Evolutionary conservation across 2,113 vertebrate genomes (phyloP).

Genomic region (Alouatta palliata): DNA sequence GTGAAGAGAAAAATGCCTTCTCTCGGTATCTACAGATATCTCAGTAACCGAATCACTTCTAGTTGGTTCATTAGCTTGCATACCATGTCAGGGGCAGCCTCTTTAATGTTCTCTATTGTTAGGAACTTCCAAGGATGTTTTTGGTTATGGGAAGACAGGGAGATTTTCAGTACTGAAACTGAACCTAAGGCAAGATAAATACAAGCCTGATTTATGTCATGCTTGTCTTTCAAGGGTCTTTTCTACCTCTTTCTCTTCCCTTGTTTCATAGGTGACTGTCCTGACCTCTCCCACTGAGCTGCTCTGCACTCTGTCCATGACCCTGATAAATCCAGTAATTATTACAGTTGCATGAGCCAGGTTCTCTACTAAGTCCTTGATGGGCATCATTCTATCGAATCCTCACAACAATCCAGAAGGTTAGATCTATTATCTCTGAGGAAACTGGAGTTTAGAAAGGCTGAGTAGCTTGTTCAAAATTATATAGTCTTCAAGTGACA

Average conservation of each 20-base stretch:
- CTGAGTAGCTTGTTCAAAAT: background rate
- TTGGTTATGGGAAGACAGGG: background rate
- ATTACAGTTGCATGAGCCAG: background rate
- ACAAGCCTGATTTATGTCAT: background rate
- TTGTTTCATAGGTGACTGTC: background rate
- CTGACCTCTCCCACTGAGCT: background rate
- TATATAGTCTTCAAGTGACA: background rate
- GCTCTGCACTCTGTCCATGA: background rate
- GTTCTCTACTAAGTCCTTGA: background rate
- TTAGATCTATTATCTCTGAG: background rate
- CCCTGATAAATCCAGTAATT: conserved; percentile 1
- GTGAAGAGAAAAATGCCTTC: background rate
- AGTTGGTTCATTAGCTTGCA: background rate
- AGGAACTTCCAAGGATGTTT: background rate
- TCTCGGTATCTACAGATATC: background rate
- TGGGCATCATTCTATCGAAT: background rate
- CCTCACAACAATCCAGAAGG: background rate
- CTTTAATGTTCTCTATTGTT: background rate
- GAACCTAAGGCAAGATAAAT: background rate
- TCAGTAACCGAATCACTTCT: background rate
- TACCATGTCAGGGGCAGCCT: background rate
- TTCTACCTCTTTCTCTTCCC: background rate
- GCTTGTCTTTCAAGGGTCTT: background rate
- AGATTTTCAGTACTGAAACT: background rate
- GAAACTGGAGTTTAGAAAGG: background rate